phyloP scores from a whole-genome alignment of 2,113 vertebrate genomes.

The Ptilonorhynchus violaceus region DNA sequence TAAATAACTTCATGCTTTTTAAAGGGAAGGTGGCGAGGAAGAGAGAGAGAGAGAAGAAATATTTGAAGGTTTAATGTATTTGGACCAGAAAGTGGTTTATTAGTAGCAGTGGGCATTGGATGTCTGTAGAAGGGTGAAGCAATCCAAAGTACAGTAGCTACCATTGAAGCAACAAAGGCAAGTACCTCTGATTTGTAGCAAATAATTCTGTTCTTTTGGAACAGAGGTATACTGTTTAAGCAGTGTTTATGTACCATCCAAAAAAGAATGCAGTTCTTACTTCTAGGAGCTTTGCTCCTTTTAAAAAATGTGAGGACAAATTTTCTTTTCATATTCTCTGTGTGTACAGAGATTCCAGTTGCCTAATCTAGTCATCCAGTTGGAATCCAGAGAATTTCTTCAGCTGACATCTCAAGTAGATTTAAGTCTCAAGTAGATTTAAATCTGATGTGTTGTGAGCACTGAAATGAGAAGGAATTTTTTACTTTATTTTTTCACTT shows the following conservation, averaged over 20 bases:
- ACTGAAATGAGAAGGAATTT: neutral
- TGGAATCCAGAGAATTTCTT: neutral
- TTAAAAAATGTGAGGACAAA: neutral
- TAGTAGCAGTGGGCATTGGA: neutral
- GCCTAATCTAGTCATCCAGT: neutral
- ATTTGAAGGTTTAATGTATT: neutral
- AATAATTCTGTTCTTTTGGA: neutral
- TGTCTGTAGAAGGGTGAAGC: neutral
- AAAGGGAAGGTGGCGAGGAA: neutral
- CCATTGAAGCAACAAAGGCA: slow-evolving; percentile 41
- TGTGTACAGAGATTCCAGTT: neutral
- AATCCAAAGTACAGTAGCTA: neutral
- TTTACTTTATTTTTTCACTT: neutral
- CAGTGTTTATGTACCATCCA: neutral
- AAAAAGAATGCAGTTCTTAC: neutral
- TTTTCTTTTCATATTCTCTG: neutral
- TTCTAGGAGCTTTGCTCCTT: neutral
- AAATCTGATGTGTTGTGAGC: neutral
- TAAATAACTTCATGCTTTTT: neutral
- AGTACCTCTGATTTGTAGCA: slow-evolving; percentile 55
- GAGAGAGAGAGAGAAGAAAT: neutral
- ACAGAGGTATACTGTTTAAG: neutral
- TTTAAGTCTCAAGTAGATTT: neutral
- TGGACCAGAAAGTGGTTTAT: neutral
- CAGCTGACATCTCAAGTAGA: neutral